These are phyloP conservation scores for Himalopsyche anomala DNA, from an alignment of 2,888 invertebrate genomes.

Conservation along the genomic window DNA sequence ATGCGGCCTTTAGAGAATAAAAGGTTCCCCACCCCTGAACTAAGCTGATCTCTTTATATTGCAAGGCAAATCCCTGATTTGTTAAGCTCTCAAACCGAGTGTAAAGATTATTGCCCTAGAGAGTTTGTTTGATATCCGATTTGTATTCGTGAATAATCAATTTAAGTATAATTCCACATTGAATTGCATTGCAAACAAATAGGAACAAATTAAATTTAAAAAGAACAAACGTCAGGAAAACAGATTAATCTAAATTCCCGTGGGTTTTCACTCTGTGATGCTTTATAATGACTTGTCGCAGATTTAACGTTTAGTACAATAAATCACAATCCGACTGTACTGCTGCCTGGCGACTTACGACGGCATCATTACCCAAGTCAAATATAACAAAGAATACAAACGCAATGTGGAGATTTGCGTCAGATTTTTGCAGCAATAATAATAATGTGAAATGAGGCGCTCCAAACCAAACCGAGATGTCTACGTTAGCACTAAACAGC, in stretches of 20 bases:
- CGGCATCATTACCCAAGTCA: conserved; percentile 23
- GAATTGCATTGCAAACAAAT: conserved; percentile 8
- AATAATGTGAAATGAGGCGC: not conserved
- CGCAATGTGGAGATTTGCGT: conserved; percentile 19
- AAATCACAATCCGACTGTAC: conserved; percentile 28
- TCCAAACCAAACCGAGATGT: too few relatives aligned
- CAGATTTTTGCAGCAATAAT: conserved; percentile 31
- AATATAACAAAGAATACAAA: conserved; percentile 17
- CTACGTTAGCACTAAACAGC: too few relatives aligned
- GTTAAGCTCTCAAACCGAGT: not conserved
- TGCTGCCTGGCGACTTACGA: not conserved
- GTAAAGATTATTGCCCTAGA: not conserved
- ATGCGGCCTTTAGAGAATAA: too few relatives aligned
- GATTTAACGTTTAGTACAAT: conserved; percentile 32
- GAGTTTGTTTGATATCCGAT: not conserved
- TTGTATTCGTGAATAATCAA: conserved; percentile 2
- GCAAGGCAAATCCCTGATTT: not conserved
- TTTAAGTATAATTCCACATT: not conserved
- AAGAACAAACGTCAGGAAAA: conserved; percentile 23
- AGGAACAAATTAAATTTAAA: conserved; percentile 36
- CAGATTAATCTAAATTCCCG: conserved; percentile 36
- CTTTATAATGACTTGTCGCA: conserved; percentile 37
- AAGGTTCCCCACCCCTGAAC: too few relatives aligned
- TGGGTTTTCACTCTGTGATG: conserved; percentile 16
- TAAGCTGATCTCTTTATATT: too few relatives aligned